Base-by-base conservation (phyloP, 2,113 vertebrate genomes). In the Nasalis larvatus region DNA sequence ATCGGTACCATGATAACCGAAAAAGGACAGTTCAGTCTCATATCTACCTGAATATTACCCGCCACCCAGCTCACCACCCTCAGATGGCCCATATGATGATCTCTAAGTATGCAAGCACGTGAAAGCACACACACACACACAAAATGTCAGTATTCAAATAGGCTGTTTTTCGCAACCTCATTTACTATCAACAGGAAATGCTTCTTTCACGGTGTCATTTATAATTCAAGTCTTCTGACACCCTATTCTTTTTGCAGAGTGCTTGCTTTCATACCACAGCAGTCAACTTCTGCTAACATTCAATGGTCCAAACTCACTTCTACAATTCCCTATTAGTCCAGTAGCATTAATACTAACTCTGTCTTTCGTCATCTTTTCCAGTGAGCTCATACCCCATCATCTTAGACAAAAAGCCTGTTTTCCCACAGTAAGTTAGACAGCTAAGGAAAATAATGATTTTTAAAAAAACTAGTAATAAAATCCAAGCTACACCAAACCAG, bases 1-100 rank as follows among this genome's bases (percentile, higher is more conserved):
- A 99, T 99, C 99, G 99, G 99, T 99, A 99, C 99, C 99, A 99
- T 99, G 99, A 99, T 99, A 99, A 99, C 99, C 99, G 99, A 99
- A 99, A 99, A 99, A 99, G 99, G 99, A 99, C 99, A 99, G 99
- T 99, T 99, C 99, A 99, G 92, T 99, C 98, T 98, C 96, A 68
- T 94, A 40, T 20, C 96, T 81, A 89, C 6, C 80, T 95, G 40
- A 77, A 27, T 10, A 66, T 16, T 42, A 30, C 63, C 35, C 49
- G 32, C 80, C 27, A 45, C 47, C 42, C 74, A 25, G 6, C n/a
- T 21, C 23, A 17, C 17, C 68, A 45, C 76, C 20, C 32, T 14
- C 13, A 76, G 78, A 84, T 49, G 58, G 71, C 20, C 21, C 80
- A 54, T 0, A 8, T 25, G 73, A 86, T 6, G 35, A 16, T 47